Base-by-base conservation (phyloP, 2,888 invertebrate genomes). In the Sisyra terminalis region DNA sequence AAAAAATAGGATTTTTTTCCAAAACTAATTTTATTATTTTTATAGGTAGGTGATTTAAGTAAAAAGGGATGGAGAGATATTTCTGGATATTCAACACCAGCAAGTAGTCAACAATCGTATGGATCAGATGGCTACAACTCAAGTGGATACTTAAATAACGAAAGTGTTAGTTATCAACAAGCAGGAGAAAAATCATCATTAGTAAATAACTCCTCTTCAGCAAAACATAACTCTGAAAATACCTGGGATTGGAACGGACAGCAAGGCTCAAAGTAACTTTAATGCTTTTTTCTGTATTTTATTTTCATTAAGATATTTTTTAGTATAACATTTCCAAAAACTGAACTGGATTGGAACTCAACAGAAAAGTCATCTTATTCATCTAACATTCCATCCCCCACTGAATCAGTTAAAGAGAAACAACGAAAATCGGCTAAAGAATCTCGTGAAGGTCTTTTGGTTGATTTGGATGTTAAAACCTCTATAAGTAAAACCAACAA, bases 21-120 rank as follows among this genome's bases (percentile, higher is more conserved):
- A 41, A 34, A 44, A 41, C 43, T 46, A 38, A 44, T 44, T 44
- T 35, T 34, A 39, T 34, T n/a, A 13, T 3, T 17, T 38, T 3
- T 7, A 3, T 16, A 79, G 78, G 73, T 80, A 50, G 68, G 74
- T 11, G 79, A 80, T 53, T 62, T 80, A 44, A 71, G 79, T 17
- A 70, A 74, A 55, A 70, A 71, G 53, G 78, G 79, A 18, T 79
- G 78, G 77, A 55, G 53, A 44, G 60, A 61, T 49, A 53, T 61
- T 15, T 51, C 59, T n/a, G 58, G 43, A 16, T 43, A 43, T 16
- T 16, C 43, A n/a, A 16, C 37, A 13, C 58, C n/a, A 50, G 49
- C 13, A 55, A 53, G 39, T 35, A 42, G 7, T 44, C 42, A 37
- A 40, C 47, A 30, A 41, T 31, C 29, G 37, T 44, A 38, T 41